Percentiles rank a stretch among this genome's conserved stretches.
phyloP scores from a whole-genome alignment of 2,888 invertebrate species.

The Disparrhopalites patrizii region DNA sequence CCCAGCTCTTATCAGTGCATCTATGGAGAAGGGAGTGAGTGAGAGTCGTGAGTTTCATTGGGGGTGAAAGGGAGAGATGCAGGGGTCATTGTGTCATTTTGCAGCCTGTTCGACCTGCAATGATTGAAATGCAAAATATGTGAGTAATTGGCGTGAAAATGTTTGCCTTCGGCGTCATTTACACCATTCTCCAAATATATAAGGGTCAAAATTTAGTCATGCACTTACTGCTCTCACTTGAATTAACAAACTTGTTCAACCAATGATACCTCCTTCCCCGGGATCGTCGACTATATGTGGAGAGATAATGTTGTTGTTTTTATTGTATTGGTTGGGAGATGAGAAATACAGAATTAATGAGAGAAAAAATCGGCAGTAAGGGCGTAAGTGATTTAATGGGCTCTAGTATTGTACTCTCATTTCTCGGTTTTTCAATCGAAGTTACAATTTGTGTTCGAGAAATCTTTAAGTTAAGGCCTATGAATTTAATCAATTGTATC shows the following conservation, averaged over 20 bases:
- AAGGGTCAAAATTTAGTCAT: constrained; percentile 5
- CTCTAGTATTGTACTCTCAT: too few relatives aligned
- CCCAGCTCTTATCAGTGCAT: neutral
- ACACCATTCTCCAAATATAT: constrained; percentile 9
- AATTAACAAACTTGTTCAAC: neutral
- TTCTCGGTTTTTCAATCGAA: too few relatives aligned
- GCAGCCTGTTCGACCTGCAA: neutral
- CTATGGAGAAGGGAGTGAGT: neutral
- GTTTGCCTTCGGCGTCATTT: constrained; percentile 14
- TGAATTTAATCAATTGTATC: too few relatives aligned
- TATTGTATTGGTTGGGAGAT: too few relatives aligned
- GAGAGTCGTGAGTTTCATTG: neutral
- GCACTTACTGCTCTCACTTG: neutral
- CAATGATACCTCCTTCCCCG: neutral
- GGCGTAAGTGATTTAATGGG: too few relatives aligned
- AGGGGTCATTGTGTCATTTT: constrained; percentile 16
- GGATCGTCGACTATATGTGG: neutral
- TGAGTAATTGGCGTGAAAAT: constrained; percentile 13
- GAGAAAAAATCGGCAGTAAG: too few relatives aligned
- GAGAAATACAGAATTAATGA: too few relatives aligned
- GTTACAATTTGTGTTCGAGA: too few relatives aligned
- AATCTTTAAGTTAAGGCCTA: too few relatives aligned
- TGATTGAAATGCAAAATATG: constrained; percentile 12
- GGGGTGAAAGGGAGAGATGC: neutral
- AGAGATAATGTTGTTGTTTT: too few relatives aligned